Evolutionary conservation across 2,797 vertebrate species (phyloP), one percentile per base, ranked within the genome.

Genomic region (Urophycis tenuis): DNA sequence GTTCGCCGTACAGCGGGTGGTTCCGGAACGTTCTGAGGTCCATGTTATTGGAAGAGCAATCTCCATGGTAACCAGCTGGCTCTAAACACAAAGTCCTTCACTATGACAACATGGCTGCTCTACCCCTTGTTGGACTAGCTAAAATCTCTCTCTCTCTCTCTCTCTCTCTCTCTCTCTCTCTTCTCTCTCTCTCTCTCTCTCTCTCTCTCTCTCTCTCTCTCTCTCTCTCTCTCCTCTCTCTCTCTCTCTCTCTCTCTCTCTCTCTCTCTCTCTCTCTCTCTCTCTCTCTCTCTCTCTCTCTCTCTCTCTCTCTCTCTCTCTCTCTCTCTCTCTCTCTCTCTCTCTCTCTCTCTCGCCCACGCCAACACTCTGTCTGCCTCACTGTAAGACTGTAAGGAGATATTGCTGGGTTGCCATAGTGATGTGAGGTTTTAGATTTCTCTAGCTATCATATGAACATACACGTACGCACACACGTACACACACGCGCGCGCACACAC

Each of bases 381-480:
- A 76, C n/a, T n/a, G n/a, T n/a, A n/a, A n/a, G n/a, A n/a, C 77
- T 88, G 90, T 82, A 90, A 89, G 84, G 15, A 80, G 87, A 90
- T 87, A 85, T 75, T 77, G 32, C 79, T 15, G 74, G 12, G 83
- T 91, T 88, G 80, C 90, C 88, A 89, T 84, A 87, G 87, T 39
- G 82, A 91, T 81, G 15, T 12, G 33, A 0, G 90, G 90, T 92
- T 87, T 92, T 86, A 83, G 82, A 83, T 92, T 91, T 88, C 89
- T 83, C 75, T 74, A 80, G 81, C 88, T 87, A 91, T 91, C 88
- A 76, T 85, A 85, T 89, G 87, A 79, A 86, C 36, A 74, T 72
- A 41, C 78, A 74, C 69, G 32, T 41, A 74, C 72, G 74, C 78
- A 79, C 75, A 17, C 76, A 79, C 76, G 73, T 72, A 73, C 74